phyloP scores from a whole-genome alignment of 2,113 vertebrate species.

The Phoenicopterus ruber region DNA sequence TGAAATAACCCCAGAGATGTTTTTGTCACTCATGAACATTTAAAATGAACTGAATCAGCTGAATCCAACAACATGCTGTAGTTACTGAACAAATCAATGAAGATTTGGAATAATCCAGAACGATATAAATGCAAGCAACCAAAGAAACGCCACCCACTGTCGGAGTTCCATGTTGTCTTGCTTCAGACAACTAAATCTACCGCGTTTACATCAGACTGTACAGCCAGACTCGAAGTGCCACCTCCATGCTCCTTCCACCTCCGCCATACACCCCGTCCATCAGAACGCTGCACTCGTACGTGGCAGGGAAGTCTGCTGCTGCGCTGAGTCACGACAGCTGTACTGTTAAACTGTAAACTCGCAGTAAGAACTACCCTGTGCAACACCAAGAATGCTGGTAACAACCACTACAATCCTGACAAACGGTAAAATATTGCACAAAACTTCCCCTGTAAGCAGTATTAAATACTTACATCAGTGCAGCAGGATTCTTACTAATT shows the following conservation, averaged over 20 bases:
- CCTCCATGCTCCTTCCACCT: background rate
- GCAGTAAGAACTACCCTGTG: background rate
- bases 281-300: background rate
- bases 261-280: background rate
- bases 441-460: background rate
- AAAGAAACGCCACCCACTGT: fast-evolving
- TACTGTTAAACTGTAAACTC: fast-evolving
- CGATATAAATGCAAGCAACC: fast-evolving
- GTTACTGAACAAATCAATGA: too few species aligned
- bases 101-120: background rate
- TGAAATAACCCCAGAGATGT: background rate
- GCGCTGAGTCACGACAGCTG: background rate
- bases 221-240: background rate
- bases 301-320: background rate
- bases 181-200: background rate
- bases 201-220: background rate
- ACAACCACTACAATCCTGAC: background rate
- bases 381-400: background rate
- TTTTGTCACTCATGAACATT: background rate
- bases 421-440: background rate
- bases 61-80: background rate
- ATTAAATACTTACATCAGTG: background rate
- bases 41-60: background rate
- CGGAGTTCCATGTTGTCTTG: background rate
- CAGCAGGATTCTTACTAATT: background rate